Evolutionary conservation across 2,113 vertebrate species (phyloP), one percentile per base, ranked within the genome.

Genomic region (Trogon melanurus): DNA sequence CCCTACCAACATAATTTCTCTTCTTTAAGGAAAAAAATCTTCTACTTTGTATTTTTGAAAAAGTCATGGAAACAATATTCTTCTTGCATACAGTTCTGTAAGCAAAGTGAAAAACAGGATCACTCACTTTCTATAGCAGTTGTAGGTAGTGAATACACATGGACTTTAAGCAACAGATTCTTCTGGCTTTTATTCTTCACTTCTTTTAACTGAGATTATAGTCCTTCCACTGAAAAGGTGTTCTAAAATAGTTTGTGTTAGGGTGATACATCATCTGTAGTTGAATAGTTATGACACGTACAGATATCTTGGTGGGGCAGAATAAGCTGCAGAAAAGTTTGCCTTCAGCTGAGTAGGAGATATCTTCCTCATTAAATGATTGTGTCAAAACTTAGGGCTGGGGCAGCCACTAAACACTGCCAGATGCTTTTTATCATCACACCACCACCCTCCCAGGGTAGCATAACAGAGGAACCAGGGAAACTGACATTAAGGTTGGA

Each of bases 201-300:
- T 57, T 3, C 44, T 56, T 95, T 83, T 78, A 73, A 65, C 16
- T 53, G 50, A 56, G 6, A 76, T 11, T 75, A 47, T 8, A 51
- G 5, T 16, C 5, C 13, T 71, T 48, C 18, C 13, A 81, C 57
- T 45, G 48, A 79, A 36, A 13, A 79, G 5, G 2, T 36, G 10
- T 32, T 51, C 8, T 60, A 60, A 67, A 51, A 34, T 27, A 2
- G 1, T 4, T 54, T 44, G 48, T 17, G 38, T 61, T 70, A 30
- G n/a, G 3, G 23, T 53, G 23, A 18, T 47, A 11, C 1, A 7
- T 71, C 16, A 17, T 10, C 16, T 1, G 0, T 13, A 64, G 7
- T 54, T 79, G 17, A 91, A 51, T 38, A 64, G 4, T 8, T 85
- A 11, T 32, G 18, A 61, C 5, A 8, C 10, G 4, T 36, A 26